Conservation (phyloP, 2,888 invertebrate genomes). For the Trisateles emortualis region DNA sequence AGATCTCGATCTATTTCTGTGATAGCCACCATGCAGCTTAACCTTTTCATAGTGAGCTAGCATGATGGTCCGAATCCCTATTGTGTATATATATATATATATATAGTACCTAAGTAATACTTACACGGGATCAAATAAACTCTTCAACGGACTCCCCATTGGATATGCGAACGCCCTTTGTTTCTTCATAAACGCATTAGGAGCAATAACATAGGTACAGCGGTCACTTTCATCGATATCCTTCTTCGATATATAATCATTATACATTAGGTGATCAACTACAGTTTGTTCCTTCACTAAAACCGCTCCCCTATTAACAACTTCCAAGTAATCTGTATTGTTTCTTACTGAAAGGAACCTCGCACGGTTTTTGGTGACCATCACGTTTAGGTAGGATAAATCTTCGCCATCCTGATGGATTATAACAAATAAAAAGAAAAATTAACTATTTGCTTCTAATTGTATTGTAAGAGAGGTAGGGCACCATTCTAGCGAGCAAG, state of each 20-base stretch:
- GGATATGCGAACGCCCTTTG: constrained; percentile 92
- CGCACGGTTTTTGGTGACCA: constrained; percentile 74
- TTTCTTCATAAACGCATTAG: constrained; percentile 88
- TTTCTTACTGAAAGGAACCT: constrained; percentile 65
- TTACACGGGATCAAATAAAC: constrained; percentile 91
- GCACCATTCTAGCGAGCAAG: no score
- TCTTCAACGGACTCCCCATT: constrained; percentile 85
- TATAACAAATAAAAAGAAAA: not conserved
- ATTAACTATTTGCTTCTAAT: not conserved
- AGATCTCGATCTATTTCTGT: no score
- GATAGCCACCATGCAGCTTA: no score
- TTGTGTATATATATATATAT: no score
- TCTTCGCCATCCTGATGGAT: constrained; percentile 58
- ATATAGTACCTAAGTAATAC: constrained; percentile 43
- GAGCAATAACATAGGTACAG: constrained; percentile 93
- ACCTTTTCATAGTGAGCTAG: no score
- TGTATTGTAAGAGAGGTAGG: no score
- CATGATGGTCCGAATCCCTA: no score
- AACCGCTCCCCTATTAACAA: constrained; percentile 72
- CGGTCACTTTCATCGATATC: constrained; percentile 87
- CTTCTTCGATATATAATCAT: constrained; percentile 88
- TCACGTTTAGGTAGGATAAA: constrained; percentile 71
- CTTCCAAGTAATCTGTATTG: constrained; percentile 63
- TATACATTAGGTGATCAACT: constrained; percentile 90
- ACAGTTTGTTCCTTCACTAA: constrained; percentile 90